Percentiles rank a stretch among this genome's conserved stretches.
Conservation (phyloP, 2,888 invertebrate genomes). For the Drosophila hamatofila region DNA sequence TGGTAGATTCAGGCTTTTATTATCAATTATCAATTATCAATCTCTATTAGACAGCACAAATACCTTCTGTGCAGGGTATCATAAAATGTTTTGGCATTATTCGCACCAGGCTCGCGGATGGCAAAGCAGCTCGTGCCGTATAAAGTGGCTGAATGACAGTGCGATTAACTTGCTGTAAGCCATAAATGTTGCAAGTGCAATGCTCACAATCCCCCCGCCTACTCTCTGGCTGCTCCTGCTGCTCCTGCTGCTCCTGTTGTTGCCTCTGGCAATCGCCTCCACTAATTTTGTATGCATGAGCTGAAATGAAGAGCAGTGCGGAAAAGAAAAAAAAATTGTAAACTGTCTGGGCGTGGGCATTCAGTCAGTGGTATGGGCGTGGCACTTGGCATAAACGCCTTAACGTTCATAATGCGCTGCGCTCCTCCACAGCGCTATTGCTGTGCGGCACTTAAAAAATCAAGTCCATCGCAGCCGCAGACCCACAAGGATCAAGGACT, state of each 20-base stretch:
- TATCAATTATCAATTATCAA: too few relatives aligned
- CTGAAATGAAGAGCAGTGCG: conserved; percentile 64
- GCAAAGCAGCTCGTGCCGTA: conserved; percentile 36
- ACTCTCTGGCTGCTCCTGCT: not conserved
- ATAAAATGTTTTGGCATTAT: conserved; percentile 32
- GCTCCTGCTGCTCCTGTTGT: not conserved
- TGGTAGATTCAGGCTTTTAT: too few relatives aligned
- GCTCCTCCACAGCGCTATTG: conserved; percentile 9
- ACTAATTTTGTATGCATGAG: conserved; percentile 82
- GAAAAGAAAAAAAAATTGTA: conserved; percentile 29
- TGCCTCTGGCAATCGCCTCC: conserved; percentile 18
- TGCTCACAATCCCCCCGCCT: conserved; percentile 2
- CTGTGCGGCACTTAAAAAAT: conserved; percentile 73
- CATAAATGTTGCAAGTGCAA: conserved; percentile 67
- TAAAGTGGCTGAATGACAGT: conserved; percentile 72
- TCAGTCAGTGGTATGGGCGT: conserved; percentile 15
- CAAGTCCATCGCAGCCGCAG: conserved; percentile 64
- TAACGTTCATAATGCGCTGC: conserved; percentile 68
- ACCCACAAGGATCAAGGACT: conserved; percentile 31
- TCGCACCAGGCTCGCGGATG: conserved; percentile 37
- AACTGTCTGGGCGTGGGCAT: conserved; percentile 22
- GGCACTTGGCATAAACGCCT: conserved; percentile 55
- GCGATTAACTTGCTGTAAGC: conserved; percentile 80
- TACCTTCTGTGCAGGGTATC: not conserved
- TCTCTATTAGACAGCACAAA: not conserved